A percentile compares a stretch with the other conserved stretches of the same genome.
These are phyloP conservation scores for Sialis fuliginosa DNA, from an alignment of 2,888 invertebrate genomes.

Conservation along the genomic window DNA sequence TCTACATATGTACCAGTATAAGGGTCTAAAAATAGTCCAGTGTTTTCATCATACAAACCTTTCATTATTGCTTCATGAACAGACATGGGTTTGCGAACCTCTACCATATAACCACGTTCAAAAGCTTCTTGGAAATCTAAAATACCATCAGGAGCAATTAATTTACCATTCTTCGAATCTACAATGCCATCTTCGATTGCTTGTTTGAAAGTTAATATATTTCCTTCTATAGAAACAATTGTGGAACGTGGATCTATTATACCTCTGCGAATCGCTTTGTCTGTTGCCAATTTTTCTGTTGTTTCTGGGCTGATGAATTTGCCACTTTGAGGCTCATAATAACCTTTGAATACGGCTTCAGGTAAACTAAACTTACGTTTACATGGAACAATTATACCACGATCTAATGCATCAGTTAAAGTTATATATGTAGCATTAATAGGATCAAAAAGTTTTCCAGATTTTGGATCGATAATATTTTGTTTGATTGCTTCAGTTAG, in stretches of 20 bases:
- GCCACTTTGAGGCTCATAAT: conserved; percentile 71
- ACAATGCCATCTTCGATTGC: conserved; percentile 64
- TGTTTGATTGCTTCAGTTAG: conserved; percentile 59
- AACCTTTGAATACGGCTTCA: conserved; percentile 82
- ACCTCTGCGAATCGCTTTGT: conserved; percentile 69
- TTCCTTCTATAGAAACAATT: conserved; percentile 66
- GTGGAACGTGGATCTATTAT: conserved; percentile 73
- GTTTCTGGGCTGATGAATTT: conserved; percentile 64
- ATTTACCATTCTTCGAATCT: conserved; percentile 54
- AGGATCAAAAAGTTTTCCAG: conserved; percentile 65
- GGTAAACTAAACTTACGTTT: conserved; percentile 69
- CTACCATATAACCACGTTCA: conserved; percentile 64
- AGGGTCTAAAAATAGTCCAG: conserved; percentile 71
- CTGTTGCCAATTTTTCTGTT: conserved; percentile 62
- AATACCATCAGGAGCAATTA: conserved; percentile 31
- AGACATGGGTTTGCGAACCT: conserved; percentile 64
- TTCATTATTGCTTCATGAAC: conserved; percentile 68
- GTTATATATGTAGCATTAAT: conserved; percentile 54
- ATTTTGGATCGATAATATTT: conserved; percentile 60
- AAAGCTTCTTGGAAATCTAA: conserved; percentile 73
- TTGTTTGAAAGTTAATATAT: conserved; percentile 64
- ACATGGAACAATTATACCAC: conserved; percentile 64
- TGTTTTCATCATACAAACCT: conserved; percentile 58
- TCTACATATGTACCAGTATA: conserved; percentile 59
- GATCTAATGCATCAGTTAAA: conserved; percentile 67